Base-by-base conservation (phyloP, 2,797 vertebrate genomes). In the Pygocentrus nattereri region DNA sequence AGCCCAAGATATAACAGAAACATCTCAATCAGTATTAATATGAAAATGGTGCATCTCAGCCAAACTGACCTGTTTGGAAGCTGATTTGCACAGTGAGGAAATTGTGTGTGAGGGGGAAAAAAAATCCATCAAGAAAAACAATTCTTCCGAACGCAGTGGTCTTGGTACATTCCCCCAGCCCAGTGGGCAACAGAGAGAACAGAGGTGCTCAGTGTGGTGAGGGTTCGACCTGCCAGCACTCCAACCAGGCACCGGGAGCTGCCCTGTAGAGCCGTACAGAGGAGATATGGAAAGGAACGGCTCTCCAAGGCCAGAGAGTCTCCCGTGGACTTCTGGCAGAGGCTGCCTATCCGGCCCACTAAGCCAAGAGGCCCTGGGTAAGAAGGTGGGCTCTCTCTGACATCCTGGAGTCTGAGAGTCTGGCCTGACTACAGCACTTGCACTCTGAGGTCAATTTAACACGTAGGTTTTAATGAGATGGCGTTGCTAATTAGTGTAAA, bases 401-500 rank as follows among this genome's bases (percentile, higher is more conserved):
- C 85, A 88, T 88, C 83, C 78, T 93, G 93, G 90, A 93, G 93
- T 92, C 93, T 89, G 87, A 88, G 88, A 93, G 92, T 93, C 92
- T 94, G 90, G 90, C 88, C 84, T 81, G 38, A 58, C 72, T 82
- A 76, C 50, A 85, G 84, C 67, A 85, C 84, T 82, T 83, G 11
- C 89, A 90, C 88, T 78, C 81, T 56, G 50, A 73, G 59, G 38
- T 78, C 41, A 54, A 67, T 77, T 38, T 59, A 44, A 72, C 65
- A 64, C 59, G 27, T 47, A 23, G 74, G 68, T 65, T 76, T 71
- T 72, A 77, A 64, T 59, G 65, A 13, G 56, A 78, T 82, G 69
- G 67, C 75, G 78, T 23, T n/a, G 56, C 56, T 74, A 77, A 82
- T 82, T 78, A 78, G 44, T 21, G 31, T 73, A 56, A 44, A 58